phyloP scores from a whole-genome alignment of 2,888 invertebrate genomes.

The Gerris lacustris region DNA sequence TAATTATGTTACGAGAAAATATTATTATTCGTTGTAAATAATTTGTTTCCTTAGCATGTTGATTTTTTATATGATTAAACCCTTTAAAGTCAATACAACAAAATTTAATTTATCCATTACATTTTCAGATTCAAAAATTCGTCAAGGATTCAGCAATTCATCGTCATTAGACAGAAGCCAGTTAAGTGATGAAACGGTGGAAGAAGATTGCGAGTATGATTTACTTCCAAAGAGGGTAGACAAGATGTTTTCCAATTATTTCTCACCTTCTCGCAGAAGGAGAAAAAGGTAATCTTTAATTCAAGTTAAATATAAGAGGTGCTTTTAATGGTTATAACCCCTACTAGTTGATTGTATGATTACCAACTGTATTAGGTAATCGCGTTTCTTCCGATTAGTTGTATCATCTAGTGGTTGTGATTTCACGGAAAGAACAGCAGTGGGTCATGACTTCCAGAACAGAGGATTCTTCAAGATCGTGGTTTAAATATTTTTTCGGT shows the following conservation, averaged over 20 bases:
- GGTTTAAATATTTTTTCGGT: too few relatives aligned
- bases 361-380: too few relatives aligned
- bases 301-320: too few relatives aligned
- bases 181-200: neutral
- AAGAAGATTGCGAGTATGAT: neutral
- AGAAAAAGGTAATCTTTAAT: neutral
- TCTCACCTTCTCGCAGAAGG: neutral
- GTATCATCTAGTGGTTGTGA: too few relatives aligned
- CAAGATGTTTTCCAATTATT: constrained; percentile 1
- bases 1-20: too few relatives aligned
- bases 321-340: too few relatives aligned
- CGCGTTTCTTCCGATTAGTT: too few relatives aligned
- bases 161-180: neutral
- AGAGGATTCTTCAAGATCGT: too few relatives aligned
- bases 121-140: neutral
- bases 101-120: neutral
- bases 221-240: neutral
- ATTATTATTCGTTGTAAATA: too few relatives aligned
- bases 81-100: neutral
- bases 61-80: neutral
- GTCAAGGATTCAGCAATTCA: neutral
- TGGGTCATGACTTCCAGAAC: too few relatives aligned
- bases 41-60: neutral
- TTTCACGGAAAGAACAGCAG: too few relatives aligned
- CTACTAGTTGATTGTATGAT: too few relatives aligned